Evolutionary conservation across 2,113 vertebrate genomes (phyloP).

Genomic region (Myiagra hebetior): DNA sequence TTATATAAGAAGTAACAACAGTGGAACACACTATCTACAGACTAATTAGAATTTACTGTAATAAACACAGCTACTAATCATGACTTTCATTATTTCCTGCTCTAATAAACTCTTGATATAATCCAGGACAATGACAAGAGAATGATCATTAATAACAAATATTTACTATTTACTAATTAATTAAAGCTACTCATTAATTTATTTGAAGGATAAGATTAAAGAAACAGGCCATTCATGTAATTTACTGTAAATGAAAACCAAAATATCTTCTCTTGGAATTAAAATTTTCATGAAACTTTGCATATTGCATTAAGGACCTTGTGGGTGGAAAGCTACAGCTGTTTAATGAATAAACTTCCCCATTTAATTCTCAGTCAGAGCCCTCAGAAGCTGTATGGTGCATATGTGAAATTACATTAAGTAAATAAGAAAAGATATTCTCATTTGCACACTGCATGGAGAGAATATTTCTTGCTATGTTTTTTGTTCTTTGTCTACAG

Average conservation of each 20-base stretch:
- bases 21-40: neutral
- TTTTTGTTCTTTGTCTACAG: neutral
- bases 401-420: neutral
- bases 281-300: neutral
- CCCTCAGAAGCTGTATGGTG: neutral
- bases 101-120: neutral
- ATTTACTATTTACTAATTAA: neutral
- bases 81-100: neutral
- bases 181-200: neutral
- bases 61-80: neutral
- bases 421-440: neutral
- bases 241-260: neutral
- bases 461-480: neutral
- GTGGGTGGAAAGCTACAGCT: neutral
- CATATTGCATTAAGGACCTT: neutral
- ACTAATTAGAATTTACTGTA: conserved; percentile 18
- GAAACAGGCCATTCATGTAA: neutral
- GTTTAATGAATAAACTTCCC: neutral
- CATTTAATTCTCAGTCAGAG: neutral
- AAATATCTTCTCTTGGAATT: neutral
- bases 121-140: neutral
- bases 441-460: neutral
- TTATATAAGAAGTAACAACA: neutral
- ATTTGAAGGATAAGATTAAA: neutral
- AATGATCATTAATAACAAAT: neutral